These are phyloP conservation scores for Haplochromis burtoni DNA, from an alignment of 2,113 vertebrate species.

Conservation along the genomic window DNA sequence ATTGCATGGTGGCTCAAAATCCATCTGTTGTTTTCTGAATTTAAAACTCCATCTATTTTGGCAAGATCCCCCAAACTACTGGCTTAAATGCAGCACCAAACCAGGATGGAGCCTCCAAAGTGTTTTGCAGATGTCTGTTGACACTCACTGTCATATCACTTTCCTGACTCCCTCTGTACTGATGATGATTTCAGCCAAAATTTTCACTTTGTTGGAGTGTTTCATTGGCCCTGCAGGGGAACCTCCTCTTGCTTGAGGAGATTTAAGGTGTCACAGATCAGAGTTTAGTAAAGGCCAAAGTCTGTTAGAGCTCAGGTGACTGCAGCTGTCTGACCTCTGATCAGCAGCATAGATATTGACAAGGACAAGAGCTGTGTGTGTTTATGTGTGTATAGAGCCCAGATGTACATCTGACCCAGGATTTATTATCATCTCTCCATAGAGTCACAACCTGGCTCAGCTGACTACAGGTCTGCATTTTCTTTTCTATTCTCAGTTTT, in stretches of 20 bases:
- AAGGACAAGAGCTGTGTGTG: neutral
- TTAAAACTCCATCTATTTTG: neutral
- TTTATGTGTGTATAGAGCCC: neutral
- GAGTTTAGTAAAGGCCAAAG: neutral
- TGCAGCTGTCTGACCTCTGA: neutral
- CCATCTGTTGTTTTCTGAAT: neutral
- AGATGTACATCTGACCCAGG: slow-evolving; percentile 17
- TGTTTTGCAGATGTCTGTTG: neutral
- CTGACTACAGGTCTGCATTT: neutral
- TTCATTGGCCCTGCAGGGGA: neutral
- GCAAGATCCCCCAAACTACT: neutral
- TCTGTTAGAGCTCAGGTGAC: neutral
- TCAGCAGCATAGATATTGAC: neutral
- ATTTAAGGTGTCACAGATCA: slow-evolving; percentile 30
- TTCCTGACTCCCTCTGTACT: neutral
- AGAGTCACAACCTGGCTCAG: neutral
- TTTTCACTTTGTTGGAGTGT: neutral
- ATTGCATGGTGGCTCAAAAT: neutral
- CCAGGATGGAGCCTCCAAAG: neutral
- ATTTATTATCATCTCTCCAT: slow-evolving; percentile 10
- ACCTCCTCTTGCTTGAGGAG: neutral
- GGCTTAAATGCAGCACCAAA: neutral
- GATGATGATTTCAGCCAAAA: neutral
- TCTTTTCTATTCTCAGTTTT: slow-evolving; percentile 6
- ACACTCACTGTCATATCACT: neutral